These are phyloP conservation scores for Agelastica alni DNA, from an alignment of 2,888 invertebrate species.

Conservation along the genomic window DNA sequence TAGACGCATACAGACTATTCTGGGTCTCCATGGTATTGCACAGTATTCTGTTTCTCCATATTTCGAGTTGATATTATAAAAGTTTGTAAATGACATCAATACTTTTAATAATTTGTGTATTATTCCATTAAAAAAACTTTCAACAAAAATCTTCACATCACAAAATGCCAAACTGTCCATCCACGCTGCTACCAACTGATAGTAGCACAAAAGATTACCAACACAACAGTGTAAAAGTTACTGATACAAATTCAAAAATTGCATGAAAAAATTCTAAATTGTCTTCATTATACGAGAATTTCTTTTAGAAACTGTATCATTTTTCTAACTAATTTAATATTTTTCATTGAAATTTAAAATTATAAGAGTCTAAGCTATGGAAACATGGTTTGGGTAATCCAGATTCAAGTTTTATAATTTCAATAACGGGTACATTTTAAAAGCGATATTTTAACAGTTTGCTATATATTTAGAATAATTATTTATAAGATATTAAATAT, in stretches of 20 bases:
- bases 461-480: background rate
- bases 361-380: background rate
- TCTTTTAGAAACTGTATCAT: background rate
- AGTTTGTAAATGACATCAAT: constrained; percentile 49
- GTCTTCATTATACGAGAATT: background rate
- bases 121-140: constrained; percentile 56
- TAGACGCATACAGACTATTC: constrained; percentile 51
- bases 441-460: background rate
- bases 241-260: constrained; percentile 39
- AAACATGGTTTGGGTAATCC: too few relatives aligned
- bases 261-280: background rate
- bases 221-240: constrained; percentile 40
- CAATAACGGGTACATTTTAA: too few relatives aligned
- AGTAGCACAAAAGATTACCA: constrained; percentile 33
- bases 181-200: constrained; percentile 56
- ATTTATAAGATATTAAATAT: background rate
- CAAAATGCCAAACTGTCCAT: constrained; percentile 60
- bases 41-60: constrained; percentile 46
- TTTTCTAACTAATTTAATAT: background rate
- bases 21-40: constrained; percentile 49
- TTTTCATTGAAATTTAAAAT: background rate
- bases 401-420: too few relatives aligned
- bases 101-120: constrained; percentile 48
- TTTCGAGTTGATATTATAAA: constrained; percentile 43
- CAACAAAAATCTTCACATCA: constrained; percentile 57